Evolutionary conservation across 2,113 vertebrate genomes (phyloP).

Genomic region (Sinocyclocheilus anophthalmus): DNA sequence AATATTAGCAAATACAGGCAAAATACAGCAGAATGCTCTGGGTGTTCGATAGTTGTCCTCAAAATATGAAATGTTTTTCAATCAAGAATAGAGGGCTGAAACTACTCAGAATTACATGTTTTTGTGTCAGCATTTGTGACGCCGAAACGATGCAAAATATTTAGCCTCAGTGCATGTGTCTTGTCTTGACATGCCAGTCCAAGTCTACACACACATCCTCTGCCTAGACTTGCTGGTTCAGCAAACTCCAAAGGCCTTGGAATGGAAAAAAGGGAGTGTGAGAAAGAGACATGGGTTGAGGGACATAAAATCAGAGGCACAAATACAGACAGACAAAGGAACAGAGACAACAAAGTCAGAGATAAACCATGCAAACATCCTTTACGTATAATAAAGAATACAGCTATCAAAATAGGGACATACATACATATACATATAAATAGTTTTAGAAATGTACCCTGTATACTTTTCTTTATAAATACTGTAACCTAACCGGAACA

Average conservation of each 20-base stretch:
- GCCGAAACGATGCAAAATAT: slow-evolving; percentile 66
- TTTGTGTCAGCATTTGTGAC: slow-evolving; percentile 32
- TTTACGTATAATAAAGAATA: not conserved
- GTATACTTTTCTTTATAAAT: too few relatives aligned
- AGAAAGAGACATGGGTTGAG: slow-evolving; percentile 8
- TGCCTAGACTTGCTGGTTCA: slow-evolving; percentile 79
- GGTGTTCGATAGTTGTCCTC: not conserved
- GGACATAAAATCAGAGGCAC: not conserved
- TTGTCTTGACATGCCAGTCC: slow-evolving; percentile 79
- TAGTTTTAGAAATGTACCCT: too few relatives aligned
- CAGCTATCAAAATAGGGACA: not conserved
- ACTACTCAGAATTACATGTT: not conserved
- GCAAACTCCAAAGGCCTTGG: slow-evolving; percentile 66
- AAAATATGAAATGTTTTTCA: not conserved
- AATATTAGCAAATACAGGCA: not conserved
- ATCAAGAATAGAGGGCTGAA: not conserved
- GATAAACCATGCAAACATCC: not conserved
- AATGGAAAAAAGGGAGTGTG: slow-evolving; percentile 69
- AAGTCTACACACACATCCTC: slow-evolving; percentile 54
- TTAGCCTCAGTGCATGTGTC: slow-evolving; percentile 68
- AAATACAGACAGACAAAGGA: not conserved
- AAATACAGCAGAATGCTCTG: not conserved
- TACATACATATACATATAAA: too few relatives aligned
- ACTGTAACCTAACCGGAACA: too few relatives aligned
- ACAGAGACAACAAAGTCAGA: not conserved